Conservation (phyloP, 2,113 vertebrate species). For the Brienomyrus longianalis region DNA sequence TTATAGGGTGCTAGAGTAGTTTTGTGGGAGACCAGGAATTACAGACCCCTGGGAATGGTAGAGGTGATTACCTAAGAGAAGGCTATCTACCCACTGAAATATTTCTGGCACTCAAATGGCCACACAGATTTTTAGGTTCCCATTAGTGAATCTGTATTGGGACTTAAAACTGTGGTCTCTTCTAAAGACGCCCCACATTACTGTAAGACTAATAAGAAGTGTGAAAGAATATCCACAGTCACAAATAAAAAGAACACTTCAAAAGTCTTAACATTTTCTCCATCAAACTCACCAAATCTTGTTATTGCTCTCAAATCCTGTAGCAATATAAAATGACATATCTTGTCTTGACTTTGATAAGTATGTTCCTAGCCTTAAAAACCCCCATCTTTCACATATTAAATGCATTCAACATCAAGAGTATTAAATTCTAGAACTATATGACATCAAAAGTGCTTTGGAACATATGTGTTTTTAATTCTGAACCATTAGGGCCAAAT, state of each 20-base stretch:
- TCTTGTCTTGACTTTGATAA: not conserved
- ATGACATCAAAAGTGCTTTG: not conserved
- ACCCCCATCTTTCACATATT: not conserved
- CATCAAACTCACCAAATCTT: not conserved
- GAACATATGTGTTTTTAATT: not conserved
- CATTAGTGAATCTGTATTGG: not conserved
- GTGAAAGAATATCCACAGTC: not conserved
- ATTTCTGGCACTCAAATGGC: not conserved
- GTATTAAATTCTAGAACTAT: not conserved
- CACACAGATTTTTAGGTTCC: not conserved
- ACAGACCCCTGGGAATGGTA: not conserved
- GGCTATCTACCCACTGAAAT: not conserved
- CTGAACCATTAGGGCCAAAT: not conserved
- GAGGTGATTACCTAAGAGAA: not conserved
- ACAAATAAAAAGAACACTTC: not conserved
- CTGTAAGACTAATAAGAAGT: not conserved
- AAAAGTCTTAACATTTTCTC: not conserved
- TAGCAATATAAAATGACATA: not conserved
- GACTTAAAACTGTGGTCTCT: not conserved
- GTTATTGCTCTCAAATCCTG: not conserved
- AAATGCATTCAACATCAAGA: not conserved
- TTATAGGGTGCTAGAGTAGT: not conserved
- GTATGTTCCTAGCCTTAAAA: not conserved
- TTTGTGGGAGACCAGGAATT: not conserved
- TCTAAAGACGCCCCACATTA: not conserved